Percentiles rank a stretch among this genome's conserved stretches.
These are phyloP conservation scores for Eustalomyia histrio DNA, from an alignment of 2,888 invertebrate species.

Conservation along the genomic window DNA sequence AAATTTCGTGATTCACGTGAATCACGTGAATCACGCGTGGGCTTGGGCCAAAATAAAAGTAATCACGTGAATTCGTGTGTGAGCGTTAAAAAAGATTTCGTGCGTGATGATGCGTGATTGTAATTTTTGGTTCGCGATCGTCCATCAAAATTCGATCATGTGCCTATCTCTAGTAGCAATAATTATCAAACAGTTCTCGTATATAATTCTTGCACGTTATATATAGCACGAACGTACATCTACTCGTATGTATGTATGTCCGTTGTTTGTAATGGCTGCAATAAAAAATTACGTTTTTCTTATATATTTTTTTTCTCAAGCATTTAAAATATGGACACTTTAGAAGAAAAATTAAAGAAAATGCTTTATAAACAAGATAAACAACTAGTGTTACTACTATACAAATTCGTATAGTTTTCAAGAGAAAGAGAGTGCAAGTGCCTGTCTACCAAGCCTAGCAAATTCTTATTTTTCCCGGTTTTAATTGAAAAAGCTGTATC, in stretches of 20 bases:
- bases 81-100: too few species aligned
- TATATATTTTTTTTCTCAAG: slow-evolving; percentile 57
- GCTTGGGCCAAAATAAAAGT: too few species aligned
- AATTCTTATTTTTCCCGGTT: slow-evolving; percentile 34
- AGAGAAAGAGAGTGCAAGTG: slow-evolving; percentile 65
- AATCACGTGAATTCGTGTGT: too few species aligned
- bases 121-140: too few species aligned
- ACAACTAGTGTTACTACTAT: slow-evolving; percentile 53
- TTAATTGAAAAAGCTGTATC: slow-evolving; percentile 62
- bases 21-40: too few species aligned
- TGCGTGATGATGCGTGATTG: too few species aligned
- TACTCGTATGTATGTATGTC: slow-evolving; percentile 27
- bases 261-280: slow-evolving; percentile 57
- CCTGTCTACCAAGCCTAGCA: slow-evolving; percentile 27
- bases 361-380: slow-evolving; percentile 52
- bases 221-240: background rate
- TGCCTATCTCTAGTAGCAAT: too few species aligned
- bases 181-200: background rate
- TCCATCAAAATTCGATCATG: too few species aligned
- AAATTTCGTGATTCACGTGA: too few species aligned
- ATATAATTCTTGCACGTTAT: background rate
- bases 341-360: slow-evolving; percentile 51
- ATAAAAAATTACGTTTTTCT: slow-evolving; percentile 66
- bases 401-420: background rate
- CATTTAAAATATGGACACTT: slow-evolving; percentile 39